phyloP scores from a whole-genome alignment of 2,113 vertebrate species.

The Dryoscopus gambensis region DNA sequence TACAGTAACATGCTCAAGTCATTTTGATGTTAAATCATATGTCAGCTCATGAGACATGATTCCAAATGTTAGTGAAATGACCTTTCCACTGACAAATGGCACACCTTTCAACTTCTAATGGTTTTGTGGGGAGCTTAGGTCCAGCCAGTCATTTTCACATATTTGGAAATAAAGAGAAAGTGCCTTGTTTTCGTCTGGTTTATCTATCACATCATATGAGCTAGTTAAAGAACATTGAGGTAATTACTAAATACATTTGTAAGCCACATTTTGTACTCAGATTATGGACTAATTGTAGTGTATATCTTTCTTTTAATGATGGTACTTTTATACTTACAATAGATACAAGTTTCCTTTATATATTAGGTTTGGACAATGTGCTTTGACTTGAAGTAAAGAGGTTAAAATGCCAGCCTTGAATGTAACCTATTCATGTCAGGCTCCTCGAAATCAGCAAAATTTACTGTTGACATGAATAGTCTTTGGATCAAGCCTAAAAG shows the following conservation, averaged over 20 bases:
- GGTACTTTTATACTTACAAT: not conserved
- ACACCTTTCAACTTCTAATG: not conserved
- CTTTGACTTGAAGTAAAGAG: not conserved
- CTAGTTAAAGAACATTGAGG: not conserved
- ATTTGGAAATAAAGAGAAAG: not conserved
- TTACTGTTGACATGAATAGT: not conserved
- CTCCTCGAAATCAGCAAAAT: not conserved
- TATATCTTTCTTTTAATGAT: not conserved
- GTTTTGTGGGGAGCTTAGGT: not conserved
- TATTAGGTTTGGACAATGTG: not conserved
- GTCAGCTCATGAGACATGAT: not conserved
- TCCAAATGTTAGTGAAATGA: constrained; percentile 33
- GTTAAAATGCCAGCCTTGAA: not conserved
- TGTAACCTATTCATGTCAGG: not conserved
- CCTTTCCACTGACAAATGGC: constrained; percentile 39
- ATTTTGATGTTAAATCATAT: not conserved
- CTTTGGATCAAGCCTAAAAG: not conserved
- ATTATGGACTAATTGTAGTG: not conserved
- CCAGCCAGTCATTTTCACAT: not conserved
- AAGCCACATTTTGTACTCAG: not conserved
- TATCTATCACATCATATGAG: not conserved
- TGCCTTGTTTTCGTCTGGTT: not conserved
- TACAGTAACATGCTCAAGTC: not conserved
- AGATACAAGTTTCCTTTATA: not conserved
- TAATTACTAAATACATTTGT: not conserved